Evolutionary conservation across 2,113 vertebrate genomes (phyloP).

Genomic region (Pithys albifrons): DNA sequence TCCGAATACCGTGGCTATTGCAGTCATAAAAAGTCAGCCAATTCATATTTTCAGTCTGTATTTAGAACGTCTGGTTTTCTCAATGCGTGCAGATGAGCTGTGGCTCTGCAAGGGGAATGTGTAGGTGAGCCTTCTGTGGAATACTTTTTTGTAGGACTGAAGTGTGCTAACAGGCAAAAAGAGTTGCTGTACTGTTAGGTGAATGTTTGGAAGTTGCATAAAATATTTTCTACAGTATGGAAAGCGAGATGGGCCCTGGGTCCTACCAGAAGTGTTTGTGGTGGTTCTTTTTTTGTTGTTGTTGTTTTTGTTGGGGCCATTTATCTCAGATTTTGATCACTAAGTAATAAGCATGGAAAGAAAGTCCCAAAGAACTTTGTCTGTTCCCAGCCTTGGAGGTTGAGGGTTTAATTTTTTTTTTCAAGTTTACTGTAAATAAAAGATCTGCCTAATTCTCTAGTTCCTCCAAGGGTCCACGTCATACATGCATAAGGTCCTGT

Average conservation of each 20-base stretch:
- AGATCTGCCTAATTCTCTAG: background rate
- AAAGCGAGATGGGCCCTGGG: background rate
- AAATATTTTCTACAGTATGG: background rate
- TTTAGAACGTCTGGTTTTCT: background rate
- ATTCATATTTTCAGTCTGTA: background rate
- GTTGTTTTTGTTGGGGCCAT: background rate
- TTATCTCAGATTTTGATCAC: background rate
- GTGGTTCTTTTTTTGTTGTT: background rate
- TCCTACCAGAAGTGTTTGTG: background rate
- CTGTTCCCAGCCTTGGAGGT: background rate
- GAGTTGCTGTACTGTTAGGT: background rate
- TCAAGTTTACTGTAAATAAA: background rate
- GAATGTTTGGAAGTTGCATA: background rate
- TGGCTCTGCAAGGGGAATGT: background rate
- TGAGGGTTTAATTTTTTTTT: background rate
- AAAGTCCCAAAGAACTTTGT: background rate
- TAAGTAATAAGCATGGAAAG: background rate
- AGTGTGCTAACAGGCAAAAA: background rate
- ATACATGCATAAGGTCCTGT: background rate
- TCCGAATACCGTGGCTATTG: background rate
- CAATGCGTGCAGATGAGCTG: background rate
- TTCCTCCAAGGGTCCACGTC: background rate
- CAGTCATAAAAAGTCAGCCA: background rate
- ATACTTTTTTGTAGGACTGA: background rate
- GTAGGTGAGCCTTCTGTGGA: slow-evolving; percentile 4